Evolutionary conservation across 2,888 invertebrate species (phyloP), one percentile per base, ranked within the genome.

Genomic region (Pyrocoelia pectoralis): DNA sequence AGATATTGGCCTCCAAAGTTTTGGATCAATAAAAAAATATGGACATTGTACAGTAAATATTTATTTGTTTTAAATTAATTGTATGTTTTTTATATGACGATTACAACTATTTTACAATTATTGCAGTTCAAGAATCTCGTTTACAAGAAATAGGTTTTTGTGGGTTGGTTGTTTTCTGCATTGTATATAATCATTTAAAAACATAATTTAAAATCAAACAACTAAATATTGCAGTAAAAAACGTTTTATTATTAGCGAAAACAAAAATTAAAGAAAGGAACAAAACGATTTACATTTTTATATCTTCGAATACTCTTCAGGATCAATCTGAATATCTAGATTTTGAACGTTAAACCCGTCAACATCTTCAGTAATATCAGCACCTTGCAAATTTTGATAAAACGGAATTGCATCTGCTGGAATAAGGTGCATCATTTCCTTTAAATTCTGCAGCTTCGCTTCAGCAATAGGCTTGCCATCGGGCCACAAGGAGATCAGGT

Each of bases 371-470:
- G 12, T 38, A 38, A 38, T 38, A 38, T 38, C 38, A 9, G 38
- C 24, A 38, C n/a, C 5, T 9, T n/a, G 38, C 10, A 38, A 38
- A 38, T 38, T 38, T 38, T 2, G 38, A 38, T 38, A 38, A 9
- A 38, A 38, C 3, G 38, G 38, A 5, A 38, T 5, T 38, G 38
- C 12, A n/a, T 38, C 38, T 12, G 38, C 38, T 5, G 10, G 38
- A 38, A 9, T 38, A 38, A 38, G 38, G 10, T 38, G 38, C 38
- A 38, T 38, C 38, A 55, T 55, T 46, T 55, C 46, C 14, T 29
- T 8, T 43, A 55, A 46, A 28, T 55, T 55, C n/a, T 1, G n/a
- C 10, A 55, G 29, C 10, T 55, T 55, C 1, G 46, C 18, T n/a
- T 55, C 29, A 18, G 29, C 46, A 3, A 46, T 46, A n/a, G 14